Conservation (phyloP, 2,797 vertebrate genomes). For the Lacerta agilis region DNA sequence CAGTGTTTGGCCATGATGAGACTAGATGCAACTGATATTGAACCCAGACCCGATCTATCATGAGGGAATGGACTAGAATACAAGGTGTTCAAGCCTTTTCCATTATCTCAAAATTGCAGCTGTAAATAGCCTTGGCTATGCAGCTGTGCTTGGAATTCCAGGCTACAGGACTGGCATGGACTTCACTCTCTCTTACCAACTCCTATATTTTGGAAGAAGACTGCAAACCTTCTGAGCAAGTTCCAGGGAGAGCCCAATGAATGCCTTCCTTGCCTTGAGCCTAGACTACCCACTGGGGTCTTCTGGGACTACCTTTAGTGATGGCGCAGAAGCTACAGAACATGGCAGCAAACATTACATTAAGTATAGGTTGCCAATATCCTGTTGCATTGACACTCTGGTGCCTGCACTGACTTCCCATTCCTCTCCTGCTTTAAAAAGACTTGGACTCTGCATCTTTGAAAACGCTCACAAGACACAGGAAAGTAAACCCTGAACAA, state of each 20-base stretch:
- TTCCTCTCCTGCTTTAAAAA: not conserved
- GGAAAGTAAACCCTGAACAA: not conserved
- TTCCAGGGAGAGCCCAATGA: too few species aligned
- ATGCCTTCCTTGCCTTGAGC: not conserved
- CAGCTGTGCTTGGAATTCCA: not conserved
- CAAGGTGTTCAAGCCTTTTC: not conserved
- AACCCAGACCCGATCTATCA: not conserved
- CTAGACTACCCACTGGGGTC: not conserved
- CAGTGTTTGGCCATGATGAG: not conserved
- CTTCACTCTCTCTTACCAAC: not conserved
- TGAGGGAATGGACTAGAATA: not conserved
- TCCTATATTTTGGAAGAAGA: too few species aligned
- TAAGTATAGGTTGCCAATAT: not conserved
- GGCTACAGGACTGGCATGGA: not conserved
- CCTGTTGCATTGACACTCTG: not conserved
- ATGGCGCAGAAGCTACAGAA: not conserved
- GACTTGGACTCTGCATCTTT: not conserved
- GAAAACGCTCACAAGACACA: not conserved
- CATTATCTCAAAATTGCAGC: not conserved
- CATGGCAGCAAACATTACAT: not conserved
- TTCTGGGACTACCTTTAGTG: not conserved
- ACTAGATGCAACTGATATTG: not conserved
- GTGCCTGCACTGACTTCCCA: not conserved
- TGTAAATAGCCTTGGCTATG: not conserved
- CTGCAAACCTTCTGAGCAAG: not conserved